phyloP scores from a whole-genome alignment of 2,113 vertebrate species.

The Eptesicus fuscus region DNA sequence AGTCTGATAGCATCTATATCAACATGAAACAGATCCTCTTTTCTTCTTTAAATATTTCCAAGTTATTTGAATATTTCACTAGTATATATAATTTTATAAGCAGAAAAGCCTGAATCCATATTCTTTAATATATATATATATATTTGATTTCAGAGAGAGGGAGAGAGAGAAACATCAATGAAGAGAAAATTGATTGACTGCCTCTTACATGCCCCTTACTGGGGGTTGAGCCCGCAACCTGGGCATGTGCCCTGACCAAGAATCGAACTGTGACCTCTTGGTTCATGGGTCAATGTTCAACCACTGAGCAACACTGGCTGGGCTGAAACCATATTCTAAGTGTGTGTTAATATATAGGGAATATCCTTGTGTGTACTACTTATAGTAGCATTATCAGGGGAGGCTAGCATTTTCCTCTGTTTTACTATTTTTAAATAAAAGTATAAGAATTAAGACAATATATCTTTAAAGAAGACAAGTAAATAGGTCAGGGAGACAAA shows the following conservation, averaged over 20 bases:
- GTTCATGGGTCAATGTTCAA: too few relatives aligned
- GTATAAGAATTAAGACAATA: background rate
- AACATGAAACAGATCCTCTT: background rate
- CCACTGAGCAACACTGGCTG: too few relatives aligned
- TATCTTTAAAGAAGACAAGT: background rate
- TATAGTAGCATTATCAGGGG: background rate
- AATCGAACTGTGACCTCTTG: too few relatives aligned
- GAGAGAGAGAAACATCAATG: too few relatives aligned
- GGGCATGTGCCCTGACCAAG: too few relatives aligned
- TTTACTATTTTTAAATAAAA: background rate
- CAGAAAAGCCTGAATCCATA: background rate
- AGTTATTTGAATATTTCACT: conserved; percentile 10
- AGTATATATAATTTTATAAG: background rate
- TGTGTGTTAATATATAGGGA: background rate
- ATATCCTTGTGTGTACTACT: background rate
- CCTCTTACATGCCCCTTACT: too few relatives aligned
- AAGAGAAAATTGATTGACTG: too few relatives aligned
- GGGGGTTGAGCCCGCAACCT: too few relatives aligned
- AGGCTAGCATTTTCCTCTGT: background rate
- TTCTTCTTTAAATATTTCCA: conserved; percentile 10
- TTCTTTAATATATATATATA: background rate
- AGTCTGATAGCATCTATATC: background rate
- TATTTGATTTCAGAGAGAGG: too few relatives aligned
- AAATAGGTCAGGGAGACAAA: background rate
- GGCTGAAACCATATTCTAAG: background rate